Base-by-base conservation (phyloP, 2,888 invertebrate genomes). In the Drosophila buzzatii region DNA sequence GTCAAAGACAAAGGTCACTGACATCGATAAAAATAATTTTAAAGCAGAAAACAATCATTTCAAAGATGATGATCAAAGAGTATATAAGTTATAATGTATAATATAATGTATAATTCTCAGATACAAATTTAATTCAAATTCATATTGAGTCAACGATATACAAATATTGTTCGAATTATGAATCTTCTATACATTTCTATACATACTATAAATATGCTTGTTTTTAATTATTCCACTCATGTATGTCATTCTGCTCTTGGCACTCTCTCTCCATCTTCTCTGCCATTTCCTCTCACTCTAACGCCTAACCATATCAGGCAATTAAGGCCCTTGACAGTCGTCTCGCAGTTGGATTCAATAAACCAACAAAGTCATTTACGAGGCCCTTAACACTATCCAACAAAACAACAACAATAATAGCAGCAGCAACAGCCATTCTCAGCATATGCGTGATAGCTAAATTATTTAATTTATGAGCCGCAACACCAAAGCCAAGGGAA, bases 401-500 rank as follows among this genome's bases (percentile, higher is more conserved):
- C 39, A 35, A 60, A 73, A 73, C 52, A 61, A 53, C 14, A 49
- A 59, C 63, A 53, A 61, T 3, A 35, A 27, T 27, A 27, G 27
- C 27, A 73, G 27, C 27, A 73, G 63, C 45, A 53, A 61, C 6
- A 35, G 49, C 37, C 23, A 62, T 55, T 56, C 70, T 58, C 27
- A 42, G 62, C 52, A 60, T 61, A 66, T 66, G 44, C 55, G 55
- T 61, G 55, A 72, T 72, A 73, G 70, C 66, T 88, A 77, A 88
- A 90, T 86, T 90, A 90, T 90, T 81, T 85, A 90, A 90, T 86
- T 86, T 90, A 86, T 79, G 86, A 88, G 85, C 83, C 82, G 81
- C 86, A 87, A 81, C 88, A 82, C 70, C 70, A 53, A 33, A 58
- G 49, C 53, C 33, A 49, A 44, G 56, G 27, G 35, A 52, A 44